Evolutionary conservation across 2,797 vertebrate genomes (phyloP), one percentile per base, ranked within the genome.

Genomic region (Galaxias olidus): DNA sequence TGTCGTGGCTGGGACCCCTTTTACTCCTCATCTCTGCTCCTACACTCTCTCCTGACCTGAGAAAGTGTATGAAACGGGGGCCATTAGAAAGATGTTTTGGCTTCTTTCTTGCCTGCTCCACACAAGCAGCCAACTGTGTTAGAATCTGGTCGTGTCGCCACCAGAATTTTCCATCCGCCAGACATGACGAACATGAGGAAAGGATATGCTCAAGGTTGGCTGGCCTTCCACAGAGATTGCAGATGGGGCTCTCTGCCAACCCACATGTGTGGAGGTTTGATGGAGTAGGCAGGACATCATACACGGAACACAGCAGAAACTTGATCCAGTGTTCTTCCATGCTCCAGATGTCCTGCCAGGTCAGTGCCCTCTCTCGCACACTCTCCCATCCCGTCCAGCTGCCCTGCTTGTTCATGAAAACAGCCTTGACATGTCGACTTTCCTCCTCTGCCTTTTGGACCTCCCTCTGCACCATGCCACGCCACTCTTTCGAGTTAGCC

Each of bases 391-490:
- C 8, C 46, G 58, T 47, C 42, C 17, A 60, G 7, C 12, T 60
- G 30, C 45, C 41, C 18, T 47, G 58, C 45, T 60, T 5, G 12
- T 18, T 60, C 58, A 47, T 44, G 11, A 15, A 13, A 17, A 60
- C 40, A 10, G 14, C 42, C 19, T 10, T 12, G 14, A 15, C 42
- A n/a, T 43, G 10, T 43, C 55, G 15, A 30, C 58, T 15, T 14
- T 12, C 45, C 0, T 6, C 53, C 20, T 40, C 54, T n/a, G 8
- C 19, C 18, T 20, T 54, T 2, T 13, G 14, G 44, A 61, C 18
- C 43, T 61, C 44, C 57, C 58, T 44, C 48, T 68, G 65, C 19
- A 52, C 55, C 65, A 59, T 59, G 14, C n/a, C 49, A 11, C 46
- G 4, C 11, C 40, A 13, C 15, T 53, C n/a, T n/a, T n/a, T n/a